Base-by-base conservation (phyloP, 1,140 invertebrate genomes). In the Chironomus tepperi region DNA sequence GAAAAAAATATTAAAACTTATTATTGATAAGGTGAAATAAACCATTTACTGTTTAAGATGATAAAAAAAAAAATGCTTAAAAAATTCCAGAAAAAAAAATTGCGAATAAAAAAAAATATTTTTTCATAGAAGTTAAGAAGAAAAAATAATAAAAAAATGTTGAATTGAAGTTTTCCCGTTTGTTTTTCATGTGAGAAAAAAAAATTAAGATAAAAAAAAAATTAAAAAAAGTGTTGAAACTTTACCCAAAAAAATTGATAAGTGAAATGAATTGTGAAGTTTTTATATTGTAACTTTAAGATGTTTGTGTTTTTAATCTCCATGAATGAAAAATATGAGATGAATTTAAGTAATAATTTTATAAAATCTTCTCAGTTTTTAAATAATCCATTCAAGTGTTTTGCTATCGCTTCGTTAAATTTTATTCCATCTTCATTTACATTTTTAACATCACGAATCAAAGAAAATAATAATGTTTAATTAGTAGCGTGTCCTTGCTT, bases 141-240 rank as follows among this genome's bases (percentile, higher is more conserved):
- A 70, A 15, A 70, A 57, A 57, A 57, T 34, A 34, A 34, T 12
- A 70, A 70, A 67, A 70, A 70, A 18, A 70, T 70, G 65, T 70
- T 70, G 65, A 70, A 70, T 70, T 70, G 19, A 70, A 70, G 65
- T 70, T 70, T 70, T 70, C 65, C 65, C 65, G 65, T 70, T 70
- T 70, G 65, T 70, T 70, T 57, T 70, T 21, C 65, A 70, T 70
- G 65, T 70, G 65, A 70, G 18, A 34, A 70, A 70, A 18, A 70
- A 57, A 57, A 57, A 57, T 57, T 57, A 57, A 57, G 47, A 57
- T 43, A 70, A 19, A 70, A 70, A 70, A 70, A 18, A 18, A 70
- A 10, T 34, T 8, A 19, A 70, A 70, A 67, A 70, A 70, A 70
- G 65, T 70, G 65, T 70, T 70, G 65, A 70, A 70, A 70, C 65